Evolutionary conservation across 2,888 invertebrate species (phyloP).

Genomic region (Candidula unifasciata): DNA sequence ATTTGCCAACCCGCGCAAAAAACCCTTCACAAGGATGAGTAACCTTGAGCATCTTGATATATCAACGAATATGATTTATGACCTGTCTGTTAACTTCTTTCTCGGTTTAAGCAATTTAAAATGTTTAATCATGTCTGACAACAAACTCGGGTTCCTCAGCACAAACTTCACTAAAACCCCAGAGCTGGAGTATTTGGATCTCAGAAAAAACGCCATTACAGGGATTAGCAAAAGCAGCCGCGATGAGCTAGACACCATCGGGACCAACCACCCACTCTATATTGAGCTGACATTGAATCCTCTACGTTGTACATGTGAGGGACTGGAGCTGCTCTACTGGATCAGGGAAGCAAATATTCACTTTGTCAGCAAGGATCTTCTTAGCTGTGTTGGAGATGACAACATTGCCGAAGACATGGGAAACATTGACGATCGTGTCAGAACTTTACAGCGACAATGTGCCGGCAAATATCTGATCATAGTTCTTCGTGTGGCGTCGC

Average conservation of each 20-base stretch:
- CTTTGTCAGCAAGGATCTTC: background rate
- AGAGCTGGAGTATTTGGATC: background rate
- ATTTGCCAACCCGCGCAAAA: background rate
- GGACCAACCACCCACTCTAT: no score
- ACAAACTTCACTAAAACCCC: background rate
- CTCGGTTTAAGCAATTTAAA: background rate
- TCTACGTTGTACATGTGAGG: slow-evolving; percentile 26
- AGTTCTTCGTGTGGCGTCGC: background rate
- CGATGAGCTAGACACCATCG: background rate
- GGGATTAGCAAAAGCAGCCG: background rate
- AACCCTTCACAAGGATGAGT: background rate
- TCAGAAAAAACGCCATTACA: background rate
- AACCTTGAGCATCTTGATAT: background rate
- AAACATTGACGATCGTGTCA: background rate
- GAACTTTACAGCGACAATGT: slow-evolving; percentile 25
- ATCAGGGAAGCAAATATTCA: background rate
- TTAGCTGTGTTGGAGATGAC: background rate
- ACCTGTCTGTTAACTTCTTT: background rate
- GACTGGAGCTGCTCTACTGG: slow-evolving; percentile 29
- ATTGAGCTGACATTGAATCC: slow-evolving; percentile 4
- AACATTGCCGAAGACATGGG: background rate
- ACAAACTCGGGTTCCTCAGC: background rate
- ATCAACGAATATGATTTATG: background rate
- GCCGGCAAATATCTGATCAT: background rate
- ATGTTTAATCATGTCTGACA: background rate